Conservation (phyloP, 2,888 invertebrate genomes). For the Camptogramma bilineatum region DNA sequence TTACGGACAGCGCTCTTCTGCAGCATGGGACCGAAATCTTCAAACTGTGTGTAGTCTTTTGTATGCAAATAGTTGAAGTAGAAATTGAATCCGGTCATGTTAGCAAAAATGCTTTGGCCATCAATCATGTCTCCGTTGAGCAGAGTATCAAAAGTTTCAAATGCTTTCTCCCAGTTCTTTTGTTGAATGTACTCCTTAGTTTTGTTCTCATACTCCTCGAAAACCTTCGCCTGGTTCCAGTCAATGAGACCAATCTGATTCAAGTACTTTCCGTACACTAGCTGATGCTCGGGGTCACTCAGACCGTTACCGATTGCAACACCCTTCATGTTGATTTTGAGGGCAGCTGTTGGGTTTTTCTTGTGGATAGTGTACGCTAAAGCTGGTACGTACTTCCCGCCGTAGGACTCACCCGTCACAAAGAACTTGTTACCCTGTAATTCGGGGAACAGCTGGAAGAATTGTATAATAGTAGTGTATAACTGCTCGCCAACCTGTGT, state of each 20-base stretch:
- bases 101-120: conserved; percentile 87
- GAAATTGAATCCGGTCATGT: conserved; percentile 90
- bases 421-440: conserved; percentile 91
- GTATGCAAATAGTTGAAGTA: conserved; percentile 91
- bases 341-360: conserved; percentile 85
- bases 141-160: conserved; percentile 89
- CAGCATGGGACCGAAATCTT: conserved; percentile 86
- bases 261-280: conserved; percentile 91
- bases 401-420: conserved; percentile 96
- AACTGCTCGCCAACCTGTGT: conserved; percentile 92
- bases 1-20: conserved; percentile 87
- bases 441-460: conserved; percentile 93
- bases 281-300: conserved; percentile 91
- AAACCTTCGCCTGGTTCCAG: conserved; percentile 84
- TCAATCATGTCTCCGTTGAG: conserved; percentile 88
- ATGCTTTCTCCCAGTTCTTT: conserved; percentile 88
- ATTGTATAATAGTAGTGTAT: conserved; percentile 91
- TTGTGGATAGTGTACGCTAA: conserved; percentile 90
- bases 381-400: conserved; percentile 92
- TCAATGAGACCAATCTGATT: conserved; percentile 91
- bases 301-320: conserved; percentile 92
- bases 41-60: conserved; percentile 79
- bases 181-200: conserved; percentile 86
- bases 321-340: conserved; percentile 90
- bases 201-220: conserved; percentile 87